phyloP scores from a whole-genome alignment of 1,140 invertebrate species.

The Euwallacea fornicatus region DNA sequence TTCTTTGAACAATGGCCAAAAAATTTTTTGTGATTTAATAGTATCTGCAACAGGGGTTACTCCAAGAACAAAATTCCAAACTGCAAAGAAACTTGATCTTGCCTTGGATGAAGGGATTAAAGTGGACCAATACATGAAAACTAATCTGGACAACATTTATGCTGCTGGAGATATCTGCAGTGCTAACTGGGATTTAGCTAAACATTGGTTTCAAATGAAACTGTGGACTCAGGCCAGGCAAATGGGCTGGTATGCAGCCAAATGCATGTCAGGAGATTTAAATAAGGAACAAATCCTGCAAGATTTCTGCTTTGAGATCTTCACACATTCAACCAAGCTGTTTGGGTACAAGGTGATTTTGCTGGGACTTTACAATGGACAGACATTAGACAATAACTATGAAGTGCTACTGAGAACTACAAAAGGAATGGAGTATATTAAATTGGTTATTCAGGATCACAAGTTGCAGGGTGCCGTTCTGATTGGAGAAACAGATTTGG shows the following conservation, averaged over 20 bases:
- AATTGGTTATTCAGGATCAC: constrained; percentile 85
- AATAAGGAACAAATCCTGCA: constrained; percentile 65
- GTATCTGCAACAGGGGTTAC: constrained; percentile 94
- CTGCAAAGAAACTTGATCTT: constrained; percentile 60
- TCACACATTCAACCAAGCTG: constrained; percentile 93
- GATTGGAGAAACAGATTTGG: constrained; percentile 95
- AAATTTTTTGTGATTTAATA: constrained; percentile 85
- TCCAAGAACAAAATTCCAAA: constrained; percentile 65
- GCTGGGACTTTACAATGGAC: constrained; percentile 92
- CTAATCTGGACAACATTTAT: constrained; percentile 77
- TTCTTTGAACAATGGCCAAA: constrained; percentile 73
- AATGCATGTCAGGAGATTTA: constrained; percentile 77
- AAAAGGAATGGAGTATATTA: constrained; percentile 83
- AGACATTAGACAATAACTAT: constrained; percentile 81
- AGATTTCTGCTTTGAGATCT: constrained; percentile 97
- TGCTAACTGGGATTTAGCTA: constrained; percentile 72
- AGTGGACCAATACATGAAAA: constrained; percentile 87
- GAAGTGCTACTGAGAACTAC: constrained; percentile 87
- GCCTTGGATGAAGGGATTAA: constrained; percentile 74
- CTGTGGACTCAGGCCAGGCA: constrained; percentile 97
- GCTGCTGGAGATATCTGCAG: constrained; percentile 94
- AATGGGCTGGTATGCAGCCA: constrained; percentile 94
- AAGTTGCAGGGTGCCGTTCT: constrained; percentile 90
- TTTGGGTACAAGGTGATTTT: constrained; percentile 95
- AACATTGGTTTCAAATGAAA: constrained; percentile 95